Evolutionary conservation across 2,113 vertebrate genomes (phyloP), one percentile per base, ranked within the genome.

Genomic region (Phylloscopus trochilus): DNA sequence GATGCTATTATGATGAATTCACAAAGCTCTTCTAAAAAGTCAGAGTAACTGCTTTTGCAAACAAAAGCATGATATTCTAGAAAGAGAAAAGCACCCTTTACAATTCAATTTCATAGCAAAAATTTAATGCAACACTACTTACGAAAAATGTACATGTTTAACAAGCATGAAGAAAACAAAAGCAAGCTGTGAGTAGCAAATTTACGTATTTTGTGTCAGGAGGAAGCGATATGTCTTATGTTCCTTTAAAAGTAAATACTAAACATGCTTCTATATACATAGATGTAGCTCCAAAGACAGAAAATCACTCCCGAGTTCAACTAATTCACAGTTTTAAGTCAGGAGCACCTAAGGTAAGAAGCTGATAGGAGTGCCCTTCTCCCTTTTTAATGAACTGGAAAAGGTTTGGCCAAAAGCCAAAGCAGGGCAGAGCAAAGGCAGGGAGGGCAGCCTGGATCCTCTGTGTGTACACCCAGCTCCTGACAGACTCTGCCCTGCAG

Each of bases 381-480:
- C 20, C 23, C 12, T 46, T 28, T 51, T 13, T 13, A 68, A 49
- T 8, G 27, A 41, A 12, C 21, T 16, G n/a, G 16, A n/a, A 76
- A 58, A 22, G 12, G 52, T 37, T 7, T 18, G 62, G 72, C 44
- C 76, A 86, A 63, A 13, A 58, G 33, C 21, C 58, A 62, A 47
- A 77, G 58, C n/a, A 1, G 0, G 9, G 35, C 74, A 78, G 39
- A 18, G n/a, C 31, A 62, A 43, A 88, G 7, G 47, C 4, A 60
- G 33, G 30, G 4, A 70, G 27, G 52, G 20, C 43, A 77, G 55
- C 5, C 20, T 2, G 2, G 11, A 26, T 13, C 35, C 46, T 9
- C 35, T 5, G 0, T 73, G 67, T 3, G 0, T 6, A 52, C 26
- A n/a, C 7, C 2, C 53, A 28, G 19, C 13, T 41, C 41, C 37